phyloP scores from a whole-genome alignment of 2,888 invertebrate genomes.

The Dastarcus helophoroides region DNA sequence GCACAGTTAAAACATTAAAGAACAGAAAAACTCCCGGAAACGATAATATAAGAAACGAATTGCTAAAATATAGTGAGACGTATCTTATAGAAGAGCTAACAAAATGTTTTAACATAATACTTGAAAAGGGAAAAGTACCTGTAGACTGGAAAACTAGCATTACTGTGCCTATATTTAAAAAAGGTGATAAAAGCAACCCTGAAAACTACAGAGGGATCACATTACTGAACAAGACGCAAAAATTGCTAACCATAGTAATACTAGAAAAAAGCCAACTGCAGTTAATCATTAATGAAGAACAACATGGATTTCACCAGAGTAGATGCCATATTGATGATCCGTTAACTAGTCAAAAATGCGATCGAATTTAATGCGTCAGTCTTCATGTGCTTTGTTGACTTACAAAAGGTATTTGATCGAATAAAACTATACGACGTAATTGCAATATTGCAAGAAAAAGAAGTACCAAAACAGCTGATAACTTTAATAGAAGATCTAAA shows the following conservation, averaged over 20 bases:
- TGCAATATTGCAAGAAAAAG: too few relatives aligned
- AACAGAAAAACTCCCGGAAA: not conserved
- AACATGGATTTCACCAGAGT: too few relatives aligned
- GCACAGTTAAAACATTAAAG: not conserved
- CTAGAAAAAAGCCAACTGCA: not conserved
- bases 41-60: too few relatives aligned
- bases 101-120: too few relatives aligned
- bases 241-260: conserved; percentile 1
- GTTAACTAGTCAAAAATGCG: conserved; percentile 1
- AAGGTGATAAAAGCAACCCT: not conserved
- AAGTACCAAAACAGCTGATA: too few relatives aligned
- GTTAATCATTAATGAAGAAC: conserved; percentile 2
- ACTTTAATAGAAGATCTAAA: too few relatives aligned
- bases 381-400: conserved; percentile 1
- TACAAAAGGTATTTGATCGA: too few relatives aligned
- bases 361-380: conserved; percentile 2
- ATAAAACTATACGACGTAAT: too few relatives aligned
- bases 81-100: too few relatives aligned
- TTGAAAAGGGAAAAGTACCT: conserved; percentile 1
- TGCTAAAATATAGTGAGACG: too few relatives aligned
- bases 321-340: too few relatives aligned
- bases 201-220: not conserved
- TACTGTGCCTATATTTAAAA: not conserved
- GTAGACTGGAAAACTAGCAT: conserved; percentile 3
- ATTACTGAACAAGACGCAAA: not conserved